Conservation (phyloP, 2,888 invertebrate genomes). For the Caenorhabditis auriculariae region DNA sequence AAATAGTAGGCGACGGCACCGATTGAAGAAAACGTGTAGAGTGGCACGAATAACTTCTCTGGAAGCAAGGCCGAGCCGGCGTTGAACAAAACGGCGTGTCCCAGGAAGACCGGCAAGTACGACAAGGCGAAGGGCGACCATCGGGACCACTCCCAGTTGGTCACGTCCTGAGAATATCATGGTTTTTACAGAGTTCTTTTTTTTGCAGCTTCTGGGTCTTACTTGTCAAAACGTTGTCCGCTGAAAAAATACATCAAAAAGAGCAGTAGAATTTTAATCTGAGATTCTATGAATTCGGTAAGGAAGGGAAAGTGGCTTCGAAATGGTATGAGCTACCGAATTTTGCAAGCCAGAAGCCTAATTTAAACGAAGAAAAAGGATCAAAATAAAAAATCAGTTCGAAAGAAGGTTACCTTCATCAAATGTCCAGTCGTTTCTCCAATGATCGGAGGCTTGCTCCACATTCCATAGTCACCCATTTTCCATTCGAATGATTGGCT, state of each 20-base stretch:
- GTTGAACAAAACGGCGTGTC: conserved; percentile 59
- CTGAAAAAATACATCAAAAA: background rate
- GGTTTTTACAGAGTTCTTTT: background rate
- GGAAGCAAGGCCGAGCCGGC: conserved; percentile 36
- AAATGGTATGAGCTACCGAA: too few species aligned
- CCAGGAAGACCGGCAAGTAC: conserved; percentile 49
- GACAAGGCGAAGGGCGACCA: conserved; percentile 55
- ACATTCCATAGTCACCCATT: conserved; percentile 34
- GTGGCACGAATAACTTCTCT: conserved; percentile 32
- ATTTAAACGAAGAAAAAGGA: too few species aligned
- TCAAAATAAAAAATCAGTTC: background rate
- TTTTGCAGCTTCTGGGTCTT: too few species aligned
- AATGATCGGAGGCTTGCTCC: conserved; percentile 28
- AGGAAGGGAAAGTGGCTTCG: too few species aligned
- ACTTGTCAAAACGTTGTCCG: too few species aligned
- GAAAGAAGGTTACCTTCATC: conserved; percentile 48
- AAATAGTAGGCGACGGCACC: conserved; percentile 41
- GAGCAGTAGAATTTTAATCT: too few species aligned
- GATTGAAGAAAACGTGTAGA: conserved; percentile 46
- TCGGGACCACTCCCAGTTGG: conserved; percentile 63
- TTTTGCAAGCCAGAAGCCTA: too few species aligned
- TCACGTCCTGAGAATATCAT: conserved; percentile 53
- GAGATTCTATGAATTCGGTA: too few species aligned
- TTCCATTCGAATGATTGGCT: conserved; percentile 30
- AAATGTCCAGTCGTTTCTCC: conserved; percentile 20